Evolutionary conservation across 2,888 invertebrate genomes (phyloP).

Genomic region (Thereva unica): DNA sequence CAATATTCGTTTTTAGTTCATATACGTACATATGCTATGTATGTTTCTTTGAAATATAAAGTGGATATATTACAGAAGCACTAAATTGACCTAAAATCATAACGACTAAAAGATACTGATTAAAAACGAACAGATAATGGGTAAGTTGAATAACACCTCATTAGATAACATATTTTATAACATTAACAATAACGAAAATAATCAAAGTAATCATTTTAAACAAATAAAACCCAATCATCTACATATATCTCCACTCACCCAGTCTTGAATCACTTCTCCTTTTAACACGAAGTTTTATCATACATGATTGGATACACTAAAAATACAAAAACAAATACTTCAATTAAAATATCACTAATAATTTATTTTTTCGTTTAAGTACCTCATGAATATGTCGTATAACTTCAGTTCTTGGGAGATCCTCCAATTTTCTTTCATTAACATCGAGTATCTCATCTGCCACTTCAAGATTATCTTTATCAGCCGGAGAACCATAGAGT

Average conservation of each 20-base stretch:
- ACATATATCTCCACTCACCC: conserved; percentile 77
- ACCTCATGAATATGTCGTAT: conserved; percentile 96
- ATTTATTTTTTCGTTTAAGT: conserved; percentile 47
- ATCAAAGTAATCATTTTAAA: background rate
- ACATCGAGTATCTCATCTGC: conserved; percentile 98
- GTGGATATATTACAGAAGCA: too few species aligned
- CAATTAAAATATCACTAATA: conserved; percentile 7
- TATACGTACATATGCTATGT: too few species aligned
- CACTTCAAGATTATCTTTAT: conserved; percentile 90
- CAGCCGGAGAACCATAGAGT: conserved; percentile 90
- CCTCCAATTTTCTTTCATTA: conserved; percentile 89
- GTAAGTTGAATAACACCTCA: conserved; percentile 2
- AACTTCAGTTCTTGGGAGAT: conserved; percentile 89
- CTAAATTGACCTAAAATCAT: too few species aligned
- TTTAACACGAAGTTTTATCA: conserved; percentile 91
- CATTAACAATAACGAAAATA: background rate
- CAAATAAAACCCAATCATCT: background rate
- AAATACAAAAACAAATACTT: conserved; percentile 57
- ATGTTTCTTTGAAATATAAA: too few species aligned
- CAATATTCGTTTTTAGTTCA: too few species aligned
- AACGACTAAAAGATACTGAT: too few species aligned
- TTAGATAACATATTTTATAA: background rate
- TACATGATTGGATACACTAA: conserved; percentile 94
- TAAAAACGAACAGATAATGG: background rate
- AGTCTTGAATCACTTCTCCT: conserved; percentile 84